Evolutionary conservation across 2,113 vertebrate genomes (phyloP), one percentile per base, ranked within the genome.

Genomic region (Scomber colias): DNA sequence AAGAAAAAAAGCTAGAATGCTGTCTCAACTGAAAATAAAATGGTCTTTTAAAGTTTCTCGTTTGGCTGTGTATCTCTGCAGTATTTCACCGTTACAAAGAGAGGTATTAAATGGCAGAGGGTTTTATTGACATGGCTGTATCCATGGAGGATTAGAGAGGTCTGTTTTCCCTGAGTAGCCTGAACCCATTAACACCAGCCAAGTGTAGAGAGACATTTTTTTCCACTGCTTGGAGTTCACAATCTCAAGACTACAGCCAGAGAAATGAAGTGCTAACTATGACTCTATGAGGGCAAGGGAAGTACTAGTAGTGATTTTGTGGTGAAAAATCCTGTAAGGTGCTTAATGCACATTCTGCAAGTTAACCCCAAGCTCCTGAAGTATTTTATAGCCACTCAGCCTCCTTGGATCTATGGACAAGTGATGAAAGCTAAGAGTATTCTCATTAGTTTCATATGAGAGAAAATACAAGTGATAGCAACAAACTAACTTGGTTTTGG

Each of bases 81-180:
- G 65, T 75, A 87, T 77, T 86, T 91, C 79, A 87, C 65, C 77
- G 75, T 86, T 84, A 79, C 80, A 90, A 91, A 80, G 85, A 78
- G 55, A 80, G 85, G 76, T 67, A 90, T 86, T 84, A 82, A 88
- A 88, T 70, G 71, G 79, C 72, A 83, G 77, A 67, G 60, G 49
- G 77, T 88, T 94, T 93, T 92, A 93, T 88, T 92, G 90, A 91
- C 78, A 83, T 12, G 79, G 62, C 88, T 78, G 74, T 77, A 90
- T 93, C 86, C 88, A 84, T 81, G 77, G 79, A 90, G 82, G 87
- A 88, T 90, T 77, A 90, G 50, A 68, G 73, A 60, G 73, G 17
- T 84, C 87, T 85, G 76, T 86, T 93, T 92, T 83, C 84, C 81
- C 81, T 82, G 82, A 84, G 86, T 77, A 79, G 81, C 71, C 82